Conservation (phyloP, 2,113 vertebrate species). For the Nothocercus julius region DNA sequence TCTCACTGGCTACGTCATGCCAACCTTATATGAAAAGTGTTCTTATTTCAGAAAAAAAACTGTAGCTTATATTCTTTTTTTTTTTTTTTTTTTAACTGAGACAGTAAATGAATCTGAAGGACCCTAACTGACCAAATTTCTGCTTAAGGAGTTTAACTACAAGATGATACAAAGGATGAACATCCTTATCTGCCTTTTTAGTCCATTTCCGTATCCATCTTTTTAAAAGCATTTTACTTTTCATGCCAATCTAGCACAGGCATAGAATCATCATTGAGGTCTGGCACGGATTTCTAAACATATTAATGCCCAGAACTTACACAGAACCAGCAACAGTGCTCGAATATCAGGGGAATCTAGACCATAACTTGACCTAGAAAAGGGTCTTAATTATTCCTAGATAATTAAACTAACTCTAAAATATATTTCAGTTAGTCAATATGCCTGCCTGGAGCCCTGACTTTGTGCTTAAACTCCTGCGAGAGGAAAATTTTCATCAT, state of each 20-base stretch:
- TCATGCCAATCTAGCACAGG: background rate
- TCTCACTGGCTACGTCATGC: background rate
- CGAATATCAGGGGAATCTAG: background rate
- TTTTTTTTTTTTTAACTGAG: background rate
- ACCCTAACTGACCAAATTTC: background rate
- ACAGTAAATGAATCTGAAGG: background rate
- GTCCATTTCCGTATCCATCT: background rate
- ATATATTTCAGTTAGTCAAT: background rate
- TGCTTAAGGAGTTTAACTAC: background rate
- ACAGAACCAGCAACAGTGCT: background rate
- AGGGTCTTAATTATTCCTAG: background rate
- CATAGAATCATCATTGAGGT: background rate
- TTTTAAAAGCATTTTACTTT: background rate
- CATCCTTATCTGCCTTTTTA: background rate
- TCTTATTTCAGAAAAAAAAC: background rate
- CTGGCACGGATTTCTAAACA: background rate
- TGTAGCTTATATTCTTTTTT: background rate
- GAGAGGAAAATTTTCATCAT: background rate
- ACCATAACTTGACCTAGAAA: background rate
- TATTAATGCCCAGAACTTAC: background rate
- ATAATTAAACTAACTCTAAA: constrained; percentile 22
- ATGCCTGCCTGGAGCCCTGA: background rate
- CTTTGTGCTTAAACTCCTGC: rapidly evolving
- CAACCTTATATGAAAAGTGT: background rate
- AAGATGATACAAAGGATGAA: background rate